These are phyloP conservation scores for Myanophis thanlyinensis DNA, from an alignment of 2,113 vertebrate genomes.

Conservation along the genomic window DNA sequence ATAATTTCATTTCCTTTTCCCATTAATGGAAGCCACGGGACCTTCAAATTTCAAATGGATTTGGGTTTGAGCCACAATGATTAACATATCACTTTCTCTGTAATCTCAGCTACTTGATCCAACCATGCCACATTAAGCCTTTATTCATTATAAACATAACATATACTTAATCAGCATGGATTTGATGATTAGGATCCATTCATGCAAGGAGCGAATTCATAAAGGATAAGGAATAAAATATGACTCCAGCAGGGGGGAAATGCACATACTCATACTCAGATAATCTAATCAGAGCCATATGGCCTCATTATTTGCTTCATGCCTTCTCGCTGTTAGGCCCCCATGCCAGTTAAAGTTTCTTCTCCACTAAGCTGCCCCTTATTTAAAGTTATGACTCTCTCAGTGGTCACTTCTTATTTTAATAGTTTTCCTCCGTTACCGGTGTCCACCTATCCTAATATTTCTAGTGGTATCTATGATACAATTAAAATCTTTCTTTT, in stretches of 20 bases:
- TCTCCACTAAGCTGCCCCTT: constrained; percentile 28
- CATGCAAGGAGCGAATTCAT: constrained; percentile 18
- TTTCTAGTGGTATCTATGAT: constrained; percentile 21
- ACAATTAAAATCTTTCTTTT: not conserved
- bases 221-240: constrained; percentile 37
- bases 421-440: constrained; percentile 6
- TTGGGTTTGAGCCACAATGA: constrained; percentile 21
- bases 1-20: constrained; percentile 21
- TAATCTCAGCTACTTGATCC: constrained; percentile 39
- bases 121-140: constrained; percentile 22
- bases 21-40: not conserved
- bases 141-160: constrained; percentile 5
- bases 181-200: constrained; percentile 2
- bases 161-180: not conserved
- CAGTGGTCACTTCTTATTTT: not conserved
- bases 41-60: not conserved
- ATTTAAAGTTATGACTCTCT: constrained; percentile 31
- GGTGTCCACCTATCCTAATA: not conserved
- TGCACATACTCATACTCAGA: constrained; percentile 24
- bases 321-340: constrained; percentile 9
- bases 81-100: constrained; percentile 10
- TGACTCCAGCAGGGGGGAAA: constrained; percentile 20
- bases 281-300: constrained; percentile 2
- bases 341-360: constrained; percentile 23
- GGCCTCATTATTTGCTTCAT: constrained; percentile 14